These are phyloP conservation scores for Argyra leucocephala DNA, from an alignment of 2,888 invertebrate genomes.

Conservation along the genomic window DNA sequence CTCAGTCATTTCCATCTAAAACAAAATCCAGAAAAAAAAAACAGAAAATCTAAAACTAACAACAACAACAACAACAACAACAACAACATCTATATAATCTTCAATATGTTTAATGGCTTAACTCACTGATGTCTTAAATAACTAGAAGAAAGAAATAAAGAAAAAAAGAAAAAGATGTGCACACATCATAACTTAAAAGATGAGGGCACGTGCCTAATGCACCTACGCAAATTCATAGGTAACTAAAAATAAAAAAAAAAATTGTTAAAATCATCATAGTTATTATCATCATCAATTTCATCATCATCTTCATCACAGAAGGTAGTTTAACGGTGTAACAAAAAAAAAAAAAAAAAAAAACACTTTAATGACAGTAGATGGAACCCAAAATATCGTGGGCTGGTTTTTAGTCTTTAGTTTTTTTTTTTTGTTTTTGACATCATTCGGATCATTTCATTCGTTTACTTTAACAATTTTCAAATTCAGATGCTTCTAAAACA, in stretches of 20 bases:
- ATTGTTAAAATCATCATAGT: background rate
- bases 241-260: too few relatives aligned
- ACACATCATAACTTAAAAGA: background rate
- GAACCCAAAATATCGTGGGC: too few relatives aligned
- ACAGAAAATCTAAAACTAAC: too few relatives aligned
- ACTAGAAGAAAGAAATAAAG: background rate
- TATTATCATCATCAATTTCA: background rate
- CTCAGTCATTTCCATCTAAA: background rate
- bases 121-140: background rate
- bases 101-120: background rate
- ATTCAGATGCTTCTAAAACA: too few relatives aligned
- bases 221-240: background rate
- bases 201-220: slow-evolving; percentile 4
- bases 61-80: too few relatives aligned
- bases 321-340: background rate
- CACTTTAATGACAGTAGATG: too few relatives aligned
- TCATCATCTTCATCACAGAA: background rate
- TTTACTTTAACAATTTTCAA: too few relatives aligned
- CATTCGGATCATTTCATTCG: too few relatives aligned
- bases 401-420: too few relatives aligned
- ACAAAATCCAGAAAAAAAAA: background rate
- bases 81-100: background rate
- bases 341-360: background rate
- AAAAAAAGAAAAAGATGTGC: background rate
- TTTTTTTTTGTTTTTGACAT: too few relatives aligned